Conservation (phyloP, 2,113 vertebrate genomes). For the Leptobrachium ailaonicum region DNA sequence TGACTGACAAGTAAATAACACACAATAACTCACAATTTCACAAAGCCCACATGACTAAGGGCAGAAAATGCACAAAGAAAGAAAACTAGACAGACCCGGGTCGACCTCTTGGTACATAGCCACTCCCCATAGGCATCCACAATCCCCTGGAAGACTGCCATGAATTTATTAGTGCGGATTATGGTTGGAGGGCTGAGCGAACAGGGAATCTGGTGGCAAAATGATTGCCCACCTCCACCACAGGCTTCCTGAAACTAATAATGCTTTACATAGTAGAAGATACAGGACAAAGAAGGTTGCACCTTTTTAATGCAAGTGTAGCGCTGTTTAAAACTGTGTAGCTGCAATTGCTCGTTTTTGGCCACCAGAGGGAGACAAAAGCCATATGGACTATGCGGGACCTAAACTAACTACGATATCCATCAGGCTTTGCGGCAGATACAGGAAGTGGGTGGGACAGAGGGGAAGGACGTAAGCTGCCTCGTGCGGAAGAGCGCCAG, state of each 20-base stretch:
- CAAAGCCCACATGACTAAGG: background rate
- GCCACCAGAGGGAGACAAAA: too few relatives aligned
- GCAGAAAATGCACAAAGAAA: background rate
- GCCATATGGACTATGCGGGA: too few relatives aligned
- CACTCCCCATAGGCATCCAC: conserved; percentile 90
- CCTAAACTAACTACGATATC: too few relatives aligned
- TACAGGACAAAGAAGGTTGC: background rate
- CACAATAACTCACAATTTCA: too few relatives aligned
- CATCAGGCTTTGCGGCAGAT: too few relatives aligned
- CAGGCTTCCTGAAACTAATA: conserved; percentile 67
- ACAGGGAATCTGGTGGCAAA: conserved; percentile 81
- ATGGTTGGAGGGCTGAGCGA: conserved; percentile 81
- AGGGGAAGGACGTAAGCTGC: too few relatives aligned
- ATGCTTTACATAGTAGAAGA: background rate
- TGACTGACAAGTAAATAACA: too few relatives aligned
- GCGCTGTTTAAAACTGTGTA: too few relatives aligned
- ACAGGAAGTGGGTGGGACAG: too few relatives aligned
- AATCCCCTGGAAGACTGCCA: conserved; percentile 88
- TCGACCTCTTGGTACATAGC: conserved; percentile 92
- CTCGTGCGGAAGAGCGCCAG: too few relatives aligned
- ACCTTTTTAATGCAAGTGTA: background rate
- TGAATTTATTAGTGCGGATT: conserved; percentile 91
- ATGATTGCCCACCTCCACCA: conserved; percentile 84
- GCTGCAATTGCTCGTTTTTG: too few relatives aligned
- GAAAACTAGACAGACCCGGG: conserved; percentile 71